These are phyloP conservation scores for Falco concolor DNA, from an alignment of 2,797 vertebrate species.

Conservation along the genomic window DNA sequence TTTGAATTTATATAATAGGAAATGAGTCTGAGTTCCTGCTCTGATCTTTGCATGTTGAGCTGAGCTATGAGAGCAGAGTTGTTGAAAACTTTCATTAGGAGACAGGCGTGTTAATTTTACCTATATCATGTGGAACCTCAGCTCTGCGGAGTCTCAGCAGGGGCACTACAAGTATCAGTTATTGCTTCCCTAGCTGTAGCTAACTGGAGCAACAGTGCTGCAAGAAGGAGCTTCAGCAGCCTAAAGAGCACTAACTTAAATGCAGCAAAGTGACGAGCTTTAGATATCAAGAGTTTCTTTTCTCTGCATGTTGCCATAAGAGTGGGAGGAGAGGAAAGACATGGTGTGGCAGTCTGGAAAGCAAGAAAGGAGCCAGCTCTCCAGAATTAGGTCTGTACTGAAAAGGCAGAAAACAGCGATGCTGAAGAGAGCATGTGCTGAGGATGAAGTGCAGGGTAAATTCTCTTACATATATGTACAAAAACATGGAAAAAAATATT, in stretches of 20 bases:
- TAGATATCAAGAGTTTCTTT: background rate
- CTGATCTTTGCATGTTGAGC: background rate
- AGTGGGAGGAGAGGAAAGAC: background rate
- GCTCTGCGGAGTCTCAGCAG: background rate
- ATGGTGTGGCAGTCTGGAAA: background rate
- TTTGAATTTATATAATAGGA: background rate
- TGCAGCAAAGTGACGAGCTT: background rate
- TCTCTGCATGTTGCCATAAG: background rate
- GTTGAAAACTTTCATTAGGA: background rate
- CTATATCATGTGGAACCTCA: background rate
- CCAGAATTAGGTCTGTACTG: background rate
- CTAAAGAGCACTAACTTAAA: background rate
- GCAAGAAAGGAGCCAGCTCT: background rate
- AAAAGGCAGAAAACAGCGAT: background rate
- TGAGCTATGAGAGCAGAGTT: background rate
- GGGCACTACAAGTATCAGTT: background rate
- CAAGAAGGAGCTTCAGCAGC: background rate
- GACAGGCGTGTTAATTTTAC: background rate
- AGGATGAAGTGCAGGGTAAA: background rate
- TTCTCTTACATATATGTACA: background rate
- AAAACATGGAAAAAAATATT: background rate
- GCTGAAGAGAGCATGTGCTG: background rate
- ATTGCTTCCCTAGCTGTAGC: background rate
- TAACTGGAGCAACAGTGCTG: background rate
- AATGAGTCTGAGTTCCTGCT: background rate